Evolutionary conservation across 2,113 vertebrate species (phyloP), one percentile per base, ranked within the genome.

Genomic region (Empidonax alnorum): DNA sequence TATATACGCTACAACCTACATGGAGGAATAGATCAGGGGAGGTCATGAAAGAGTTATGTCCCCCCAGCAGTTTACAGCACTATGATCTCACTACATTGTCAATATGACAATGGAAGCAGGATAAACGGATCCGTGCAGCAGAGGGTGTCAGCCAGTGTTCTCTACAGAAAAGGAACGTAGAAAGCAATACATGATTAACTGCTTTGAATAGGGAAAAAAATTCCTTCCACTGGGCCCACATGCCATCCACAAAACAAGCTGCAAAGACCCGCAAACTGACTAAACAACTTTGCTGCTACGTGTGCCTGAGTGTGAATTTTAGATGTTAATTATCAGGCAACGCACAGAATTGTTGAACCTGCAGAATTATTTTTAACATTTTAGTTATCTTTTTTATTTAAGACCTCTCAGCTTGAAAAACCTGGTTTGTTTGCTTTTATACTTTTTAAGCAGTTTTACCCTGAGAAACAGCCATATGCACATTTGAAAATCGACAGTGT

Each of bases 21-120:
- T 1, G 6, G 49, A 76, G 12, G 28, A 71, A 22, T 11, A 52
- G 42, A 84, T 65, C 14, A 39, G 55, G 4, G 27, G 58, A 95
- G 79, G 89, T 79, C 84, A 96, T 1, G 71, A 85, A 90, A 89
- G 75, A 83, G 89, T 93, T 96, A 87, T 42, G 39, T 89, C 72
- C 66, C 81, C 66, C 87, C 53, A 87, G 87, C 75, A 90, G 42
- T 66, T 79, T 62, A 47, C 1, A 89, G 61, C 4, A 3, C 87
- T 66, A 83, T 93, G 91, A 96, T 89, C 92, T 96, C 96, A 96
- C 87, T 95, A 35, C 91, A 93, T 80, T 95, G 93, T 91, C 90
- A 83, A 50, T 87, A 62, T 35, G 71, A 96, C 95, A 94, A 96
- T 91, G 76, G 93, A 63, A 85, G 78, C 72, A 77, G 91, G 95